Evolutionary conservation across 1,140 invertebrate genomes (phyloP).

Genomic region (Phenacoccus solenopsis): DNA sequence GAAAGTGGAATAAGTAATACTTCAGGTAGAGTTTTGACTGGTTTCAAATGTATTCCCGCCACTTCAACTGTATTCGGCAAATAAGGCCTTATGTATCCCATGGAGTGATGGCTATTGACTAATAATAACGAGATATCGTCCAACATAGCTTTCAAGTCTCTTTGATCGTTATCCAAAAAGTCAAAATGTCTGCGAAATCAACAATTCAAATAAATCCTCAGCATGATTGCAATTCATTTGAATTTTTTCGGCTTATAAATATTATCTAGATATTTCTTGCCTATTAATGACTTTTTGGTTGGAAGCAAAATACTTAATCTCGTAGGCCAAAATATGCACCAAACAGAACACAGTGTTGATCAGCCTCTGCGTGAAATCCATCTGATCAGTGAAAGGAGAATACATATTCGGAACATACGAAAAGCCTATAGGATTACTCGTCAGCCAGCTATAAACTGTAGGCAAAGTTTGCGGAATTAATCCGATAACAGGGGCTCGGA

Average conservation of each 20-base stretch:
- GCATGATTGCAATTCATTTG: too few species aligned
- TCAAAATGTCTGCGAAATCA: background rate
- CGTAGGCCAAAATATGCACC: background rate
- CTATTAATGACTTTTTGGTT: slow-evolving; percentile 22
- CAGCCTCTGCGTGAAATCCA: slow-evolving; percentile 42
- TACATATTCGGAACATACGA: slow-evolving; percentile 42
- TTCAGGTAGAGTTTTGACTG: slow-evolving; percentile 27
- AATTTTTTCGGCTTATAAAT: too few species aligned
- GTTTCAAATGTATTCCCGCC: slow-evolving; percentile 43
- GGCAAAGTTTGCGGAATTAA: background rate
- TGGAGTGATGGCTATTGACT: slow-evolving; percentile 28
- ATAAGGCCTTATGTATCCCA: slow-evolving; percentile 32
- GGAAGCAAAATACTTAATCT: background rate
- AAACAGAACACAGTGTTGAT: slow-evolving; percentile 33
- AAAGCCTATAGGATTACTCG: slow-evolving; percentile 21
- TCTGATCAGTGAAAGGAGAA: slow-evolving; percentile 35
- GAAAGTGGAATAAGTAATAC: background rate
- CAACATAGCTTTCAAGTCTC: slow-evolving; percentile 30
- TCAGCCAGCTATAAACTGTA: background rate
- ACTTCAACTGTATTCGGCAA: slow-evolving; percentile 42
- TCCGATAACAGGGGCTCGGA: slow-evolving; percentile 28
- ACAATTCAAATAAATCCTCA: too few species aligned
- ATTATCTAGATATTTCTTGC: background rate
- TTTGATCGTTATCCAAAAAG: slow-evolving; percentile 7
- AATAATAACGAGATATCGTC: slow-evolving; percentile 29